Evolutionary conservation across 1,140 invertebrate genomes (phyloP).

Genomic region (Neoseiulus cucumeris): DNA sequence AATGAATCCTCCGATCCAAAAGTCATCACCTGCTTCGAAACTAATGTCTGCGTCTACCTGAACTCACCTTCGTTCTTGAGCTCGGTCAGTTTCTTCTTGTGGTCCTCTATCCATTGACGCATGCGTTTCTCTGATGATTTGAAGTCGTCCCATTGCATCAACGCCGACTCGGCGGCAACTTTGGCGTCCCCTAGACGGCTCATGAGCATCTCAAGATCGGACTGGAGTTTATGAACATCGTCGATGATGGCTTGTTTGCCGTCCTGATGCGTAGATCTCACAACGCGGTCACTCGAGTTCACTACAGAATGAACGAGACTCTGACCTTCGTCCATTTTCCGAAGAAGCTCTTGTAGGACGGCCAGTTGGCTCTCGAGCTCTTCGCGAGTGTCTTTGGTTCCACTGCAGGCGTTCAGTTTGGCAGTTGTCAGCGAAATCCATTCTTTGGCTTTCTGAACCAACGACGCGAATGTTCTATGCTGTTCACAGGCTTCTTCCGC

Average conservation of each 20-base stretch:
- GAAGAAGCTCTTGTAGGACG: conserved; percentile 45
- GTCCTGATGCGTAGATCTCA: conserved; percentile 63
- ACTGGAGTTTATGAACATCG: conserved; percentile 71
- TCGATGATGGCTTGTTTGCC: conserved; percentile 66
- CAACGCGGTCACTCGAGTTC: conserved; percentile 75
- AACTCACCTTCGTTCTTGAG: conserved; percentile 57
- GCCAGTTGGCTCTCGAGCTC: conserved; percentile 57
- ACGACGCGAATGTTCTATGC: conserved; percentile 59
- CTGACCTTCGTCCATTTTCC: conserved; percentile 70
- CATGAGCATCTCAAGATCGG: conserved; percentile 72
- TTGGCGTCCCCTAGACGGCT: conserved; percentile 79
- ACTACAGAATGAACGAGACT: conserved; percentile 67
- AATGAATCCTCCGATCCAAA: no score
- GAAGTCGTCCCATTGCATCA: conserved; percentile 87
- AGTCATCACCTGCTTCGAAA: no score
- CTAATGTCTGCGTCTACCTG: no score
- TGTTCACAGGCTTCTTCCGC: conserved; percentile 72
- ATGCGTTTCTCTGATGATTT: conserved; percentile 72
- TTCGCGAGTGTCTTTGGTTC: conserved; percentile 47
- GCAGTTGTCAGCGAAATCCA: conserved; percentile 77
- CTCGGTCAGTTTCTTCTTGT: conserved; percentile 80
- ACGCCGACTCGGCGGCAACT: conserved; percentile 69
- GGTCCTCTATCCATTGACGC: conserved; percentile 82
- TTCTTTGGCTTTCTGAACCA: conserved; percentile 50
- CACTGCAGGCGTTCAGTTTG: conserved; percentile 43